These are phyloP conservation scores for Silurus asotus DNA, from an alignment of 2,113 vertebrate genomes.

Conservation along the genomic window DNA sequence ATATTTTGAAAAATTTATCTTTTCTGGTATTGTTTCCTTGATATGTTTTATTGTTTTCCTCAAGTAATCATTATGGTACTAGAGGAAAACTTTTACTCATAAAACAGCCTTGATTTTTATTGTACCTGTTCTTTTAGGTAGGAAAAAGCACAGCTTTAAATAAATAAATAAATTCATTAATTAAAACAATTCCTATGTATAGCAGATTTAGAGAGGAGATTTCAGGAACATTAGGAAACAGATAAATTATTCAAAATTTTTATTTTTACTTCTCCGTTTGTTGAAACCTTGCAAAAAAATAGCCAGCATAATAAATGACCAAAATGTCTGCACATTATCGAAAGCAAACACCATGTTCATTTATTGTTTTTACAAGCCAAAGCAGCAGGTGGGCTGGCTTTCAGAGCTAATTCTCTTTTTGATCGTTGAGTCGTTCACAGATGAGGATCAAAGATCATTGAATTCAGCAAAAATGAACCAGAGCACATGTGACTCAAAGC, in stretches of 20 bases:
- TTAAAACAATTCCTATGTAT: background rate
- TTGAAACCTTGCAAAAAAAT: too few species aligned
- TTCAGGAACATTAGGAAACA: background rate
- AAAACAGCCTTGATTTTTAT: constrained; percentile 24
- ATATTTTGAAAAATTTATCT: background rate
- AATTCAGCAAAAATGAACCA: background rate
- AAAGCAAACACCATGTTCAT: constrained; percentile 12
- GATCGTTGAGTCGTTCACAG: constrained; percentile 8
- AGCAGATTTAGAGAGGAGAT: background rate
- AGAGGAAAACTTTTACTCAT: constrained; percentile 12
- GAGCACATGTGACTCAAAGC: background rate
- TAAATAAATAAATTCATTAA: background rate
- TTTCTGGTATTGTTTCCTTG: background rate
- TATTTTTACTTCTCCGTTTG: background rate
- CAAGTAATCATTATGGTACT: constrained; percentile 21
- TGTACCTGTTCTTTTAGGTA: background rate
- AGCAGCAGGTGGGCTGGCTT: background rate
- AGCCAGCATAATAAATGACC: background rate
- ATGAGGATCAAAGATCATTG: constrained; percentile 31
- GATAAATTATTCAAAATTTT: background rate
- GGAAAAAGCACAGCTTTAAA: background rate
- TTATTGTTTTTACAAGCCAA: background rate
- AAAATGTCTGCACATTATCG: background rate
- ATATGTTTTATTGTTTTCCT: constrained; percentile 16
- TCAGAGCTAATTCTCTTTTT: constrained; percentile 27